These are phyloP conservation scores for Drosophila macrospina DNA, from an alignment of 2,888 invertebrate genomes.

Conservation along the genomic window DNA sequence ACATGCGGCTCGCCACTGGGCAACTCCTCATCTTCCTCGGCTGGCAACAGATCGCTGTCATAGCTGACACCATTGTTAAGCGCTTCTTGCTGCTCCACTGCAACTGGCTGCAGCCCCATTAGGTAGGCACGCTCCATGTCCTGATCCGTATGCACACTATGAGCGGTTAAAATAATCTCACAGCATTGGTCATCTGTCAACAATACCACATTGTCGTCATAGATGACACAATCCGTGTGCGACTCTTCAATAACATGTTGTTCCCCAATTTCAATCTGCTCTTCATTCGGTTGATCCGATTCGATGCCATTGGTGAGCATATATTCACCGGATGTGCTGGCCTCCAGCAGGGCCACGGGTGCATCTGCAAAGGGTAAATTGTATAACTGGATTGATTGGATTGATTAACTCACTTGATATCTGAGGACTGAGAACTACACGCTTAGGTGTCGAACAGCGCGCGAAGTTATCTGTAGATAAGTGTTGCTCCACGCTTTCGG, in stretches of 20 bases:
- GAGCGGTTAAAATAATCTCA: constrained; percentile 48
- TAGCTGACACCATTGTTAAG: constrained; percentile 32
- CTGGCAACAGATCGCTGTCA: constrained; percentile 25
- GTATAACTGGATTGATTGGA: not conserved
- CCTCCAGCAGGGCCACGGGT: constrained; percentile 12
- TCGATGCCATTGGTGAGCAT: constrained; percentile 47
- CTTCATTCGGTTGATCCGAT: constrained; percentile 22
- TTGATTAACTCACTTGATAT: constrained; percentile 37
- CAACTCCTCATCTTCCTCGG: constrained; percentile 37
- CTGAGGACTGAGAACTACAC: constrained; percentile 15
- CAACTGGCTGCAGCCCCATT: constrained; percentile 28
- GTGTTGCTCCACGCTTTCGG: not conserved
- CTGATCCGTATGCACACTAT: constrained; percentile 34
- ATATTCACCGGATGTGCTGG: constrained; percentile 20
- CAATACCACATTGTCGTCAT: constrained; percentile 63
- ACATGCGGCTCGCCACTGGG: constrained; percentile 40
- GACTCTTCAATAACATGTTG: constrained; percentile 25
- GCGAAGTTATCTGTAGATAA: constrained; percentile 11
- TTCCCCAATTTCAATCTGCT: constrained; percentile 18
- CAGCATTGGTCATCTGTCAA: constrained; percentile 63
- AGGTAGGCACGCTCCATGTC: constrained; percentile 53
- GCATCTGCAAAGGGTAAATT: constrained; percentile 28
- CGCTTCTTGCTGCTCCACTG: constrained; percentile 23
- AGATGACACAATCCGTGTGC: constrained; percentile 50
- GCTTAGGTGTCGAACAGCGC: constrained; percentile 24